Conservation (phyloP, 2,888 invertebrate genomes). For the Hoplodrina ambigua region DNA sequence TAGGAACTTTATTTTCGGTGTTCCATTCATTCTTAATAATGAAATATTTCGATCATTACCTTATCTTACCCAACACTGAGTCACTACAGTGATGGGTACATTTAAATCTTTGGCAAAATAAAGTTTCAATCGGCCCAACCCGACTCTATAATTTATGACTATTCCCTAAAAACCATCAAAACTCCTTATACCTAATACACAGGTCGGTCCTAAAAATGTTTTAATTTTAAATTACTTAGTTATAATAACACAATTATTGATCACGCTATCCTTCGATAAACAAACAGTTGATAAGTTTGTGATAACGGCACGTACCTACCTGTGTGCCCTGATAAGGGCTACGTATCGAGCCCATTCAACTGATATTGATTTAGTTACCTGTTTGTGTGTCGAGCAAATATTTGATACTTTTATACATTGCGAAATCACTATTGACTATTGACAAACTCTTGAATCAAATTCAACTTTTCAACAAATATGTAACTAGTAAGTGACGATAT, state of each 20-base stretch:
- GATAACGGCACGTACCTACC: slow-evolving; percentile 79
- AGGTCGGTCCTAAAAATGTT: not conserved
- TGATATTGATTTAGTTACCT: slow-evolving; percentile 84
- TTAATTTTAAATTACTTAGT: slow-evolving; percentile 62
- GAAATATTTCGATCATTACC: not conserved
- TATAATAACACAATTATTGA: slow-evolving; percentile 66
- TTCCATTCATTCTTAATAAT: slow-evolving; percentile 33
- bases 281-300: slow-evolving; percentile 78
- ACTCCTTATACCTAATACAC: not conserved
- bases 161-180: not conserved
- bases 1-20: not conserved
- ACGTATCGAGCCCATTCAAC: slow-evolving; percentile 75
- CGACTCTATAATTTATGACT: slow-evolving; percentile 8
- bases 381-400: slow-evolving; percentile 73
- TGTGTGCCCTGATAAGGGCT: slow-evolving; percentile 76
- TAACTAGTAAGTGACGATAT: not conserved
- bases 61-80: not conserved
- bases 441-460: slow-evolving; percentile 43
- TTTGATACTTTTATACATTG: slow-evolving; percentile 66
- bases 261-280: slow-evolving; percentile 72
- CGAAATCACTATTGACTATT: slow-evolving; percentile 54
- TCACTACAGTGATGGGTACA: not conserved
- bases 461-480: slow-evolving; percentile 35
- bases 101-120: not conserved
- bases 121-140: not conserved